Base-by-base conservation (phyloP, 2,888 invertebrate genomes). In the Acheta domesticus region DNA sequence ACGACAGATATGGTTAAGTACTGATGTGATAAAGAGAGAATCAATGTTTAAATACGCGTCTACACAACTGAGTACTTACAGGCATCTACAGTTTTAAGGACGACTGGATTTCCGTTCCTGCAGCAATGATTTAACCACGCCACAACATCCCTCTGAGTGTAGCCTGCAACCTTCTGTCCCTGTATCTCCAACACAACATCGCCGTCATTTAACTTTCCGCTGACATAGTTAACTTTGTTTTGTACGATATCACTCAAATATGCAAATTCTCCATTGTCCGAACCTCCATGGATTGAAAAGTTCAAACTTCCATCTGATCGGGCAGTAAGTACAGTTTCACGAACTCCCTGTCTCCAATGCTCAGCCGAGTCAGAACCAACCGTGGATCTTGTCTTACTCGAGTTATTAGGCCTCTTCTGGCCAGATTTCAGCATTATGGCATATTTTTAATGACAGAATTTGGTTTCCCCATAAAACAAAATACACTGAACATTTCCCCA, bases 121-220 rank as follows among this genome's bases (percentile, higher is more conserved):
- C 88, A 87, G 84, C 89, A 89, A 84, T 89, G 88, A 83, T 88
- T 87, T 78, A 90, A 84, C 87, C 89, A 88, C 74, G 88, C 87
- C 79, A 86, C 86, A 21, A 89, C 87, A 85, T 90, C 90, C 81
- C 88, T 84, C 83, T 88, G 86, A 2, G 90, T 90, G 84, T 88
- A 90, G 75, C 90, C 90, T 79, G 89, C 88, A 81, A 90, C 88
- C 85, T 89, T 88, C 84, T 89, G 88, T 73, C 89, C 89, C 84
- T 90, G 89, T 77, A 90, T 86, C 84, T 90, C 89, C 80, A 90
- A 83, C 49, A 90, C 83, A 79, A 89, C 85, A 83, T 89, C 88
- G 23, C 83, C 83, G 49, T 84, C 83, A 78, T 84, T 83, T 73
- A 85, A 80, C 75, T 82, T 82, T 73, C 84, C 83, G 81, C 82